Evolutionary conservation across 1,140 invertebrate genomes (phyloP).

Genomic region (Scylla paramamosain): DNA sequence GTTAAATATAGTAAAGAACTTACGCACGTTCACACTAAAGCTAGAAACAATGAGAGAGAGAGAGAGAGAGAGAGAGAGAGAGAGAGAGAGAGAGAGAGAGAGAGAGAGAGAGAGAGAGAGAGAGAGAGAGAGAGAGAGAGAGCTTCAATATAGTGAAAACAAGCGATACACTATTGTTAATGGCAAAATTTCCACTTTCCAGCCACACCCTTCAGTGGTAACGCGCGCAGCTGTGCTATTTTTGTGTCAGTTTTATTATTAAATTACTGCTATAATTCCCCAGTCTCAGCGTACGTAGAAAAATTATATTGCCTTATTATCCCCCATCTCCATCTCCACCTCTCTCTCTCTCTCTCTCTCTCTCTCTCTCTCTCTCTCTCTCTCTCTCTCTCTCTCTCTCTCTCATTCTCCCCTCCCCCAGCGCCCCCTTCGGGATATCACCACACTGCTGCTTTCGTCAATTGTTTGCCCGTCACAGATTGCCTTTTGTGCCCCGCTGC

Average conservation of each 20-base stretch:
- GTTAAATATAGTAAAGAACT: not conserved
- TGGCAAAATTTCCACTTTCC: not conserved
- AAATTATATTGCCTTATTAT: not conserved
- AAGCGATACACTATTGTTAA: not conserved
- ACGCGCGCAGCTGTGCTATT: not conserved
- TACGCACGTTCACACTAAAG: not conserved
- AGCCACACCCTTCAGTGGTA: not conserved
- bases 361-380: slow-evolving; percentile 39
- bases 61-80: too few relatives aligned
- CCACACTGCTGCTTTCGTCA: too few relatives aligned
- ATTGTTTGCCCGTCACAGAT: too few relatives aligned
- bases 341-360: slow-evolving; percentile 29
- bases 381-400: slow-evolving; percentile 31
- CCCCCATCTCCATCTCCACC: slow-evolving; percentile 5
- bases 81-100: too few relatives aligned
- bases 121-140: too few relatives aligned
- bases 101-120: too few relatives aligned
- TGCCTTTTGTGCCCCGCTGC: too few relatives aligned
- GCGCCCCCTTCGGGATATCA: not conserved
- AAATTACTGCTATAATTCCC: not conserved
- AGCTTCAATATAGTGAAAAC: not conserved
- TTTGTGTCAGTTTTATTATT: not conserved
- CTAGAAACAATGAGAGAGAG: not conserved
- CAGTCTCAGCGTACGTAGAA: not conserved
- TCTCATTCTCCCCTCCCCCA: not conserved